Base-by-base conservation (phyloP, 2,888 invertebrate genomes). In the Julus scanicus region DNA sequence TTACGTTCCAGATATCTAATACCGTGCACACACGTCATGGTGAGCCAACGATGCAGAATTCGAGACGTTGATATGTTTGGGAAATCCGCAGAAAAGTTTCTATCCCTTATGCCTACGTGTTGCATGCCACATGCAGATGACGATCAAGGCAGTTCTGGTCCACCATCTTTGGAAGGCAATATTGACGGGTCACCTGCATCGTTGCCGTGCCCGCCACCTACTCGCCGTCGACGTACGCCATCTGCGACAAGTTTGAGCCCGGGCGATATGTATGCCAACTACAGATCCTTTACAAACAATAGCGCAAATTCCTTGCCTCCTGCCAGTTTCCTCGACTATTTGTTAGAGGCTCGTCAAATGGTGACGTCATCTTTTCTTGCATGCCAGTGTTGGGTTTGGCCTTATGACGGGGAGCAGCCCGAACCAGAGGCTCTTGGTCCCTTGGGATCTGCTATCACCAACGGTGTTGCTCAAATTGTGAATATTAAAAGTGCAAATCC, bases 301-400 rank as follows among this genome's bases (percentile, higher is more conserved):
- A 37, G 86, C 20, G 37, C 39, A 20, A 20, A 40, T 15, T 20
- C n/a, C 17, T 90, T 91, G 87, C 90, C 90, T 88, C 91, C 92
- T 89, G 91, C 91, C 11, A 91, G 90, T 89, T 93, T 92, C 89
- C 90, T 91, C 83, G 92, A 93, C 40, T 98, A 98, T 92, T 93
- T 98, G 49, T 95, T 95, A 91, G 97, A 97, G 92, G 97, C 98
- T 0, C 94, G 96, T 89, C 94, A 94, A 91, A 95, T 95, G 91
- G 95, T 98, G 88, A 94, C 94, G 44, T 94, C 95, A 11, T 96
- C 97, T 91, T 94, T 95, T 83, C 92, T 94, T 49, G 96, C 97
- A 0, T 97, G 97, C 91, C 92, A 93, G 0, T 93, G 93, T 88
- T 98, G 98, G 98, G 95, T 95, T 6, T 95, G 95, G 89, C 94